phyloP scores from a whole-genome alignment of 2,113 vertebrate genomes.

The Callipepla squamata region DNA sequence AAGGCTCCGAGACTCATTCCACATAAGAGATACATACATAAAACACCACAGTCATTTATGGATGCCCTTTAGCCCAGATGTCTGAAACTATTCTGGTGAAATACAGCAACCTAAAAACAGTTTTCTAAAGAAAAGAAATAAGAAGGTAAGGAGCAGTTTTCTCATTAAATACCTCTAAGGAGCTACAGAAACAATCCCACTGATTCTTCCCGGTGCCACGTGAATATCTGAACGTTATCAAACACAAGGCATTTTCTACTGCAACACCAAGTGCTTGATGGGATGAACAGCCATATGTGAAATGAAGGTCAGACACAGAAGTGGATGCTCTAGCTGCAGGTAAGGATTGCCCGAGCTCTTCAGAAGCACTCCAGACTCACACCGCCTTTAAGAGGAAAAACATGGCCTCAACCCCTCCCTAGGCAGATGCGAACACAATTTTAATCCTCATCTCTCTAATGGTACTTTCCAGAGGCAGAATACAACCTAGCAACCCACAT shows the following conservation, averaged over 20 bases:
- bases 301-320: background rate
- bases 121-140: background rate
- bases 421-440: background rate
- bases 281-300: background rate
- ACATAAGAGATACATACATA: background rate
- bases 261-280: background rate
- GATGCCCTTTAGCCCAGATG: slow-evolving; percentile 27
- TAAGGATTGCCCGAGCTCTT: background rate
- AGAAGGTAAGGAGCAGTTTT: background rate
- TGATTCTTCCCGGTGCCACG: background rate
- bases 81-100: slow-evolving; percentile 26
- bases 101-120: background rate
- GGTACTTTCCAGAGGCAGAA: background rate
- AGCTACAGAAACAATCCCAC: background rate
- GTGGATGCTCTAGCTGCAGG: background rate
- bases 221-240: background rate
- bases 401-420: rapidly evolving
- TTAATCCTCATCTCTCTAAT: background rate
- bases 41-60: background rate
- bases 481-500: background rate
- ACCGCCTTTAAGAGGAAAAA: background rate
- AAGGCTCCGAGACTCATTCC: slow-evolving; percentile 61
- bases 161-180: background rate
- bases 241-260: background rate
- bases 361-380: background rate